Evolutionary conservation across 2,888 invertebrate species (phyloP).

Genomic region (Xylophagus ater): DNA sequence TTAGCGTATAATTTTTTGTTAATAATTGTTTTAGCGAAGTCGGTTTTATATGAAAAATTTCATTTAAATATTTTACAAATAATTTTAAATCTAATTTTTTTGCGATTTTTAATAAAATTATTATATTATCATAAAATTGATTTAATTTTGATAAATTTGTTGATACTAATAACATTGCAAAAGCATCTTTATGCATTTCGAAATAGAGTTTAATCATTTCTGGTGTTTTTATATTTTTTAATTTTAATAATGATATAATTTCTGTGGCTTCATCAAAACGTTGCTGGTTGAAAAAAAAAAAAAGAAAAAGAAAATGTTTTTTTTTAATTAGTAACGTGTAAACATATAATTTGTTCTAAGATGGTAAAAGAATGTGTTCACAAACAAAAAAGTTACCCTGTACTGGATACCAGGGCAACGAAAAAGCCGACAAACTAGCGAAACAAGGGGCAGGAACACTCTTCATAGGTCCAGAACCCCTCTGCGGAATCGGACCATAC

Average conservation of each 20-base stretch:
- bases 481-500: too few relatives aligned
- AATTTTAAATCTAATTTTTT: neutral
- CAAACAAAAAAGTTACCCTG: too few relatives aligned
- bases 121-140: slow-evolving; percentile 5
- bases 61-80: slow-evolving; percentile 2
- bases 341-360: too few relatives aligned
- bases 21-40: neutral
- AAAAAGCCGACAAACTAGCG: too few relatives aligned
- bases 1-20: slow-evolving; percentile 3
- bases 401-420: too few relatives aligned
- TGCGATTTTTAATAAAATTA: neutral
- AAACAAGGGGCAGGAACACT: too few relatives aligned
- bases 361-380: too few relatives aligned
- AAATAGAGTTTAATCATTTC: slow-evolving; percentile 1
- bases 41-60: slow-evolving; percentile 4
- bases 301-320: neutral
- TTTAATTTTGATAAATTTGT: neutral
- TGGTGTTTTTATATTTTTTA: neutral
- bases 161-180: neutral
- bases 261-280: neutral
- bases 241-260: slow-evolving; percentile 6
- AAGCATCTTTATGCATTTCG: neutral
- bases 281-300: slow-evolving; percentile 6
- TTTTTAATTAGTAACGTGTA: neutral
- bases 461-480: too few relatives aligned